Evolutionary conservation across 2,888 invertebrate species (phyloP), one percentile per base, ranked within the genome.

Genomic region (Xestia ashworthii): DNA sequence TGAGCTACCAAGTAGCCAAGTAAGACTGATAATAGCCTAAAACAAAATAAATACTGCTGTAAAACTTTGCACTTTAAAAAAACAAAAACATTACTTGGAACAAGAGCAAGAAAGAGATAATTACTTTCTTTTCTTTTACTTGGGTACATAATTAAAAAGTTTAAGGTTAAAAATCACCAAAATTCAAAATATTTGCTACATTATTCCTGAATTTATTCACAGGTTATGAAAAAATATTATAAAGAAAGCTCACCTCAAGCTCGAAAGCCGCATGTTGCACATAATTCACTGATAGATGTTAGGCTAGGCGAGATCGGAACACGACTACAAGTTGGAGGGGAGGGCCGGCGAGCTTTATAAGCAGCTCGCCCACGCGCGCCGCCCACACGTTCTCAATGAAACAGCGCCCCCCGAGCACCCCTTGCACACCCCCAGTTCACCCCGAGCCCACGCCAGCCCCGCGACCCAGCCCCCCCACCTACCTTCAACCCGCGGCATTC

Each of bases 331-430:
- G 93, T 90, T 90, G 94, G 93, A 91, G 92, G 86, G 93, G 92
- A 89, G 93, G 93, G 90, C 90, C 90, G 90, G 91, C 89, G 88
- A 89, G 91, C 94, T 95, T 94, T 96, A 95, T 95, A 96, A 95
- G 92, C 95, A 93, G 89, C 90, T 93, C 96, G 95, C 96, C 95
- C 95, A 95, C 96, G 96, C 95, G 87, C 93, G 91, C 95, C 97
- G 97, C 97, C 97, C 97, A 97, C 97, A 97, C 97, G 97, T 97
- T 97, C 97, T 97, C 97, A 97, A 97, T 97, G 97, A 97, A 97
- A 96, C 93, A 87, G 90, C 90, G 90, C 92, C 92, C 90, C 90
- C 91, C 86, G 87, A 75, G 82, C 80, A 53, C 76, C 82, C 80
- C 83, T 85, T 83, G 53, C 11, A 9, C 60, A 25, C 53, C 75